Base-by-base conservation (phyloP, 2,113 vertebrate species). In the Centropristis striata region DNA sequence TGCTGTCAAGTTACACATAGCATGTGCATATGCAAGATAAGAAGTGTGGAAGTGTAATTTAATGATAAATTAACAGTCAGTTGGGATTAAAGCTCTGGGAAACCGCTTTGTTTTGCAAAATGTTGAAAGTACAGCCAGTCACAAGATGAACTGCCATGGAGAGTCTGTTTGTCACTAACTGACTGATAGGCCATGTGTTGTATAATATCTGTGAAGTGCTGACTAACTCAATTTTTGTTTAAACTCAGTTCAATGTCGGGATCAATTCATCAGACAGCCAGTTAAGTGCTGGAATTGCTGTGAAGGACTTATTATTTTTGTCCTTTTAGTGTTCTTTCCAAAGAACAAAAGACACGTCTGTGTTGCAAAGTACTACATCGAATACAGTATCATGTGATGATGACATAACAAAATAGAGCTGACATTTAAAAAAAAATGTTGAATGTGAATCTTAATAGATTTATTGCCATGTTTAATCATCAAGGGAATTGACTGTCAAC, bases 161-260 rank as follows among this genome's bases (percentile, higher is more conserved):
- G 73, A 77, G 53, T 18, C 41, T 53, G 58, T 72, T 57, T 84
- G 75, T 57, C 80, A 84, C 69, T 42, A 21, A 50, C 47, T 81
- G 64, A 83, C 61, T 81, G 83, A 75, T 73, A 51, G 81, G 25
- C 72, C 53, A 69, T 81, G 66, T 71, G 76, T 83, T 80, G 57
- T 46, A 36, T 75, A 63, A 85, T 32, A 51, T 75, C 71, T 76
- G 74, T 60, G 25, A 80, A 58, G 71, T 61, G 71, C 78, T 83
- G 75, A 86, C 75, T 54, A 51, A 57, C 65, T 64, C 20, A 4
- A 59, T 83, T 60, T 69, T 58, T 72, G 23, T 55, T 58, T 63
- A 18, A 23, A 1, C 64, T 73, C 8, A 10, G 39, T 78, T 53
- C 55, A 23, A 73, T 54, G 58, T 72, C 71, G 37, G 63, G 21